Conservation (phyloP, 2,797 vertebrate species). For the Meriones psammophilus region DNA sequence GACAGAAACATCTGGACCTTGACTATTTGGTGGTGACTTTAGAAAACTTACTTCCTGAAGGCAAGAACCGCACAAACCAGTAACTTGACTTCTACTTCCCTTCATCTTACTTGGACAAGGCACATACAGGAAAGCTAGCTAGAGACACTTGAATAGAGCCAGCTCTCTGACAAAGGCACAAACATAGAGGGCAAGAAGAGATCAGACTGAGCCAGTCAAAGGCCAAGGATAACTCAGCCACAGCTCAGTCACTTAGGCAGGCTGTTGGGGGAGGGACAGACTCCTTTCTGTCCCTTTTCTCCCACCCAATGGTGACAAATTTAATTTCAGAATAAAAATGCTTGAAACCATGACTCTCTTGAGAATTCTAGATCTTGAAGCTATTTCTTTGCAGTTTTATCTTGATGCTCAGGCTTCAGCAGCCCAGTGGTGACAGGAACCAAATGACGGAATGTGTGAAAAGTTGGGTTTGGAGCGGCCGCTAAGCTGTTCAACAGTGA, state of each 20-base stretch:
- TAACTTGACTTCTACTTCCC: not conserved
- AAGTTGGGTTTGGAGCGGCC: not conserved
- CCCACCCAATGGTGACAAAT: not conserved
- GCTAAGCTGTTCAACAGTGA: not conserved
- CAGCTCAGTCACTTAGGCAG: not conserved
- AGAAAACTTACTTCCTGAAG: not conserved
- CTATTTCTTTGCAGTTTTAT: not conserved
- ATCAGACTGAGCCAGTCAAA: not conserved
- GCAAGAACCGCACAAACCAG: not conserved
- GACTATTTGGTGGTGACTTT: not conserved
- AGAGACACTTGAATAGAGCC: not conserved
- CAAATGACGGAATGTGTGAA: not conserved
- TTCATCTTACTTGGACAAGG: not conserved
- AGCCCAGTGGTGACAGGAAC: not conserved
- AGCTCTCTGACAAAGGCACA: not conserved
- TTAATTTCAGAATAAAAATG: not conserved
- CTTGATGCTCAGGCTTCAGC: not conserved
- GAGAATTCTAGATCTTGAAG: not conserved
- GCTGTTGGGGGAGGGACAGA: not conserved
- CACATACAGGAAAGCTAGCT: not conserved
- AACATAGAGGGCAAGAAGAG: not conserved
- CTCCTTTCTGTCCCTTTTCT: not conserved
- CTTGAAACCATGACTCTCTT: constrained; percentile 12
- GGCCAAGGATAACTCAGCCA: not conserved
- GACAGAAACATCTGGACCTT: constrained; percentile 20